Percentiles rank a stretch among this genome's conserved stretches.
Conservation (phyloP, 2,113 vertebrate genomes). For the Steatornis caripensis region DNA sequence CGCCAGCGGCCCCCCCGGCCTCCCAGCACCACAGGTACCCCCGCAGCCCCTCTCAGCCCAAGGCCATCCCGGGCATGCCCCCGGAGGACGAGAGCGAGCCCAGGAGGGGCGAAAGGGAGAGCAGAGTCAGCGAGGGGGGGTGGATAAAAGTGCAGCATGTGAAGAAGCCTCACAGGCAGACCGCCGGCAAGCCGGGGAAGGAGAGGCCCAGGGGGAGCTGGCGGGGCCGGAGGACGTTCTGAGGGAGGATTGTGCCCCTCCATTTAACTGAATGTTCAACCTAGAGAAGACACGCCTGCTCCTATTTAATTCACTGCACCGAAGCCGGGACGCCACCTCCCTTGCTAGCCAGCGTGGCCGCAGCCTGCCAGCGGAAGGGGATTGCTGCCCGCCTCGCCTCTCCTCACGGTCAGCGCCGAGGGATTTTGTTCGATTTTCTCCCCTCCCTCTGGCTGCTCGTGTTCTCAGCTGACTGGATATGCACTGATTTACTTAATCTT, state of each 20-base stretch:
- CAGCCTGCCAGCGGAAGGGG: background rate
- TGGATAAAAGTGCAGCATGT: conserved; percentile 91
- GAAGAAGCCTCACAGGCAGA: conserved; percentile 78
- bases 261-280: background rate
- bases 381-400: background rate
- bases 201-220: conserved; percentile 78
- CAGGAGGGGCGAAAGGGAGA: conserved; percentile 69
- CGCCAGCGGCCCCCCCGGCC: background rate
- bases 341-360: rapidly evolving
- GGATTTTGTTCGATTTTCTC: background rate
- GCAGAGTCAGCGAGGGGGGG: conserved; percentile 80
- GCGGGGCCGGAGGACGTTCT: conserved; percentile 72
- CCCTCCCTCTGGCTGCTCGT: background rate
- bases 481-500: background rate
- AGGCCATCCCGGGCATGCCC: conserved; percentile 86
- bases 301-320: background rate
- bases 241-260: background rate
- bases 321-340: background rate
- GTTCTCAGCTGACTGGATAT: background rate
- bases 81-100: conserved; percentile 49
- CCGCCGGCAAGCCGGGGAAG: conserved; percentile 72
- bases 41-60: conserved; percentile 25
- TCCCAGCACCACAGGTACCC: conserved; percentile 64
- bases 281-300: background rate
- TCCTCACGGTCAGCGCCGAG: background rate